These are phyloP conservation scores for Crocuta crocuta DNA, from an alignment of 2,113 vertebrate species.

Conservation along the genomic window DNA sequence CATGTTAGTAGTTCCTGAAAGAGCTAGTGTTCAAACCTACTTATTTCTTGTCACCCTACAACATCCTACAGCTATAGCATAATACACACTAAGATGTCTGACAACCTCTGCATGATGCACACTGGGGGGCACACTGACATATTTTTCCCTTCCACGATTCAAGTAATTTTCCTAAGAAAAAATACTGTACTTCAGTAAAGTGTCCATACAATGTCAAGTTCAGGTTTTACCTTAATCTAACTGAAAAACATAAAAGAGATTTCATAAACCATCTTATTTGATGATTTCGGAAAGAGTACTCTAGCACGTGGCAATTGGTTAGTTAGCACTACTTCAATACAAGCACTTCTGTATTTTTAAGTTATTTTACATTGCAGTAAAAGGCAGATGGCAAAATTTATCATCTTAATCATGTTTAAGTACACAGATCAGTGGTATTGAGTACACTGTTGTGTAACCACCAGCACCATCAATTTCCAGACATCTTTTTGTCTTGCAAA, in stretches of 20 bases:
- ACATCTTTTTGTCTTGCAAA: background rate
- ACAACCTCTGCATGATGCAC: background rate
- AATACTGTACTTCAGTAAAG: background rate
- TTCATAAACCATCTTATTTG: background rate
- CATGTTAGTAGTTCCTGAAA: conserved; percentile 67
- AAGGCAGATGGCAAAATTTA: background rate
- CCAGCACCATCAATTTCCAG: background rate
- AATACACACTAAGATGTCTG: background rate
- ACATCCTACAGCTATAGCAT: background rate
- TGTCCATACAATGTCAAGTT: background rate
- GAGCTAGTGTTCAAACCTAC: conserved; percentile 59
- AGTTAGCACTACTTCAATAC: background rate
- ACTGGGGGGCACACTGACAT: background rate
- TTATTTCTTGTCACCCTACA: background rate
- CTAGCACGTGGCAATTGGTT: background rate
- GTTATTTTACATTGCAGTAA: background rate
- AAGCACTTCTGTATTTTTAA: background rate
- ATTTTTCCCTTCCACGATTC: background rate
- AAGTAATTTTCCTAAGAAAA: background rate
- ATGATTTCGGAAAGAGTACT: background rate
- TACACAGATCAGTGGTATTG: background rate
- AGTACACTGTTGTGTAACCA: background rate
- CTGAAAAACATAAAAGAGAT: background rate
- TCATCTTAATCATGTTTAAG: background rate
- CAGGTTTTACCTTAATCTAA: conserved; percentile 18